These are phyloP conservation scores for Zaprionus bogoriensis DNA, from an alignment of 2,888 invertebrate genomes.

Conservation along the genomic window DNA sequence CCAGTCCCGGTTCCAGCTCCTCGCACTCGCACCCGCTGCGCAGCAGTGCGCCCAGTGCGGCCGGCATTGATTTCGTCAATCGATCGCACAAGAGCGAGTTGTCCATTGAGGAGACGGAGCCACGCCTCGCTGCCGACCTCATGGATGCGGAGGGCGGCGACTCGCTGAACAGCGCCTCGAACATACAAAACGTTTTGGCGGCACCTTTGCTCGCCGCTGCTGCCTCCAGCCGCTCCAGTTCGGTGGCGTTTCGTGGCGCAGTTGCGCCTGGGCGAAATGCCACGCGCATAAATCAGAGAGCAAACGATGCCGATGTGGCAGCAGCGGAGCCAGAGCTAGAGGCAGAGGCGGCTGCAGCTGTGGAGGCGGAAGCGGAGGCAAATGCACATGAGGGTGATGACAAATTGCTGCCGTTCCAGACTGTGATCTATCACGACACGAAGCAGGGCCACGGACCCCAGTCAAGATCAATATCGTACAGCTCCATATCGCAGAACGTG, in stretches of 20 bases:
- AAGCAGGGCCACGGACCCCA: conserved; percentile 80
- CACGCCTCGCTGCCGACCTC: conserved; percentile 82
- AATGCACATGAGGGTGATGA: conserved; percentile 46
- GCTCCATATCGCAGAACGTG: conserved; percentile 83
- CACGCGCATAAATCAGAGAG: conserved; percentile 43
- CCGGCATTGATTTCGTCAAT: conserved; percentile 79
- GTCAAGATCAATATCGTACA: conserved; percentile 85
- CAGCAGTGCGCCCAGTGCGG: conserved; percentile 49
- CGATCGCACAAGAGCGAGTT: conserved; percentile 85
- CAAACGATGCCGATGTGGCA: conserved; percentile 14
- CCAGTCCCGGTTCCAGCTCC: background rate
- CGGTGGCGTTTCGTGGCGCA: conserved; percentile 81
- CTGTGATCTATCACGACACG: conserved; percentile 84
- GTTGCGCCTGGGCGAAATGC: conserved; percentile 30
- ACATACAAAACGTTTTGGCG: conserved; percentile 80
- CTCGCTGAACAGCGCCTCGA: conserved; percentile 80
- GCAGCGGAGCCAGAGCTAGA: too few species aligned
- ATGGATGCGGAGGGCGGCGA: conserved; percentile 65
- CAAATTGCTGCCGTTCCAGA: conserved; percentile 84
- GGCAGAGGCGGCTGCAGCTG: too few species aligned
- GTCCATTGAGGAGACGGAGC: conserved; percentile 85
- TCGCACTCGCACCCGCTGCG: conserved; percentile 6
- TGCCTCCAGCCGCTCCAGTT: conserved; percentile 53
- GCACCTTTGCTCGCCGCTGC: conserved; percentile 84
- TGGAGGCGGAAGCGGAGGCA: too few species aligned